phyloP scores from a whole-genome alignment of 2,888 invertebrate species.

The Morinoia aosen region DNA sequence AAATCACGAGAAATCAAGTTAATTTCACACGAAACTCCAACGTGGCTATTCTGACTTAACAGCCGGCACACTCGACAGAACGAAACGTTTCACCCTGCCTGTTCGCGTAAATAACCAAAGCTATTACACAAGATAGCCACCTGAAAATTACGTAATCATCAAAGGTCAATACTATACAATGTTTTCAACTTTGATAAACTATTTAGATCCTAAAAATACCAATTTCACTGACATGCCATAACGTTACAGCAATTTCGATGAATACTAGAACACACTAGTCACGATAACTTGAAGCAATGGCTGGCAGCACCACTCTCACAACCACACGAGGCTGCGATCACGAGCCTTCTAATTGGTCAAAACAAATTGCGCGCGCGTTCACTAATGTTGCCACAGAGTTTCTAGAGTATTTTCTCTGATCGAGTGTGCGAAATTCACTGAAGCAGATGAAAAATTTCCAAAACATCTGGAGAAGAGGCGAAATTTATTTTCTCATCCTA shows the following conservation, averaged over 20 bases:
- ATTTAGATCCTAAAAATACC: background rate
- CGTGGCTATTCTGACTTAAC: background rate
- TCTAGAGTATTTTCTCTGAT: background rate
- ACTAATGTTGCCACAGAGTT: background rate
- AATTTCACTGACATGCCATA: background rate
- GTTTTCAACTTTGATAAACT: background rate
- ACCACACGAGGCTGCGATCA: background rate
- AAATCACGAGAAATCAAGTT: background rate
- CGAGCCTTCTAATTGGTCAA: conserved; percentile 1
- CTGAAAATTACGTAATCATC: background rate
- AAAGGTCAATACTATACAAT: background rate
- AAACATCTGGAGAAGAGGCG: too few species aligned
- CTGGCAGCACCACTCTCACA: conserved; percentile 15
- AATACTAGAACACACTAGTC: background rate
- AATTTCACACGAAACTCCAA: background rate
- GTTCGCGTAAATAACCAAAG: background rate
- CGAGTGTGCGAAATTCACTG: background rate
- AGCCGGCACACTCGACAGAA: background rate
- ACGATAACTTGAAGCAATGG: background rate
- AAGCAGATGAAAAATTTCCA: too few species aligned
- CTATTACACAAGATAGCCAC: background rate
- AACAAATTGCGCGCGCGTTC: background rate
- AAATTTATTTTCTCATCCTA: too few species aligned
- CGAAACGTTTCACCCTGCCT: background rate
- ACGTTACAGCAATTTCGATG: background rate